Conservation (phyloP, 2,113 vertebrate genomes). For the Hyperopisus bebe region DNA sequence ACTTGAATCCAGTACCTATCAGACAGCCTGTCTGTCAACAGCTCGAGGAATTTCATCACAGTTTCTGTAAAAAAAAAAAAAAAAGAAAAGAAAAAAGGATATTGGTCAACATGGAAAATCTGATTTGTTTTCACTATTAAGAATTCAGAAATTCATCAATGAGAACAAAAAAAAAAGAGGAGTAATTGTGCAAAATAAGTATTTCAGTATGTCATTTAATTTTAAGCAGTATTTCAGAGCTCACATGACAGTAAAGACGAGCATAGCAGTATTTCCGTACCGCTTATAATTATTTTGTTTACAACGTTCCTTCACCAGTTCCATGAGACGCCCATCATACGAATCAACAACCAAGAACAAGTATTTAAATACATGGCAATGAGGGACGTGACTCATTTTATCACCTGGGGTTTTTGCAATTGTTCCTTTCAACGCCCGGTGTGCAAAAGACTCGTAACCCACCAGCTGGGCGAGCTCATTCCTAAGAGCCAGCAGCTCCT, state of each 20-base stretch:
- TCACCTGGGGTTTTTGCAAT: slow-evolving; percentile 89
- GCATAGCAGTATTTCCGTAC: neutral
- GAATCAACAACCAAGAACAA: neutral
- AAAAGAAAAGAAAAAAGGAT: neutral
- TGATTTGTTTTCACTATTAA: neutral
- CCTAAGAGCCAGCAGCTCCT: slow-evolving; percentile 75
- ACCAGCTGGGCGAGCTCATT: slow-evolving; percentile 80
- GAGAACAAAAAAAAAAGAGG: neutral
- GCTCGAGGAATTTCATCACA: slow-evolving; percentile 82
- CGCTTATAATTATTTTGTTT: neutral
- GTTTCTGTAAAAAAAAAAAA: slow-evolving; percentile 63
- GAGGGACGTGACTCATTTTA: neutral
- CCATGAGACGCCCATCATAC: neutral
- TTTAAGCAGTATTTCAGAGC: neutral
- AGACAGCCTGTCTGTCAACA: slow-evolving; percentile 79
- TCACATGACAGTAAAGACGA: neutral
- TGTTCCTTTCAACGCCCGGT: slow-evolving; percentile 87
- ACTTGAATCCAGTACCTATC: slow-evolving; percentile 65
- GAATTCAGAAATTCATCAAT: neutral
- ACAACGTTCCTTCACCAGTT: neutral
- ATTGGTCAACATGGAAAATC: neutral
- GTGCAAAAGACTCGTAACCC: slow-evolving; percentile 80
- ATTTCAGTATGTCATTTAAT: neutral
- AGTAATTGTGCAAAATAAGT: neutral
- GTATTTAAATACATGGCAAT: neutral